phyloP scores from a whole-genome alignment of 1,140 invertebrate genomes.

The Bursaphelenchus mucronatus region DNA sequence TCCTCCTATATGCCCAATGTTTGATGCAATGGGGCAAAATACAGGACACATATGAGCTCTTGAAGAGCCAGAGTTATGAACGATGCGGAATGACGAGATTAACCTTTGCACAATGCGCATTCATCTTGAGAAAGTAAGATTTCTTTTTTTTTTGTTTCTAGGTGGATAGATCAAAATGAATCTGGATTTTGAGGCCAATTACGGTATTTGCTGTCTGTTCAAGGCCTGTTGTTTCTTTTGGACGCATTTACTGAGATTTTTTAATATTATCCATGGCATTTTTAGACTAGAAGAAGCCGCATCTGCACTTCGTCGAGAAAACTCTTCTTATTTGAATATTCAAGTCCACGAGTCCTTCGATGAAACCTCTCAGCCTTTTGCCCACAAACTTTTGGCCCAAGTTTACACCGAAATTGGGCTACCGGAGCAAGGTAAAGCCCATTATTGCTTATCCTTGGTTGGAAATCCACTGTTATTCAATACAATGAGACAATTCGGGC shows the following conservation, averaged over 20 bases:
- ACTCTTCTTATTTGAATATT: neutral
- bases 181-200: too few relatives aligned
- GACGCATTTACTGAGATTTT: too few relatives aligned
- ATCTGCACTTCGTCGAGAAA: slow-evolving; percentile 7
- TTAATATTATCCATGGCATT: neutral
- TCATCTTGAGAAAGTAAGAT: slow-evolving; percentile 11
- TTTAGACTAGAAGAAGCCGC: slow-evolving; percentile 21
- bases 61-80: slow-evolving; percentile 17
- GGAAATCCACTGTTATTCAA: slow-evolving; percentile 1
- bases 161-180: too few relatives aligned
- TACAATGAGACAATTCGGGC: neutral
- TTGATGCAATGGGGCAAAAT: slow-evolving; percentile 5
- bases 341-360: slow-evolving; percentile 5
- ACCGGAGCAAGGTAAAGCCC: slow-evolving; percentile 2
- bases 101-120: slow-evolving; percentile 14
- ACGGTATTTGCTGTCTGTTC: too few relatives aligned
- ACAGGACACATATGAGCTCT: slow-evolving; percentile 1
- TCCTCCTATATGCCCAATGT: slow-evolving; percentile 10
- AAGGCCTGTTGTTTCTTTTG: too few relatives aligned
- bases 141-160: too few relatives aligned
- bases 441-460: slow-evolving; percentile 1
- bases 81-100: slow-evolving; percentile 5
- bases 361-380: slow-evolving; percentile 2
- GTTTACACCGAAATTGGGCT: slow-evolving; percentile 10
- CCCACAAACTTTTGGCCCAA: slow-evolving; percentile 7